phyloP scores from a whole-genome alignment of 1,140 invertebrate species.

The Megalopta genalis region DNA sequence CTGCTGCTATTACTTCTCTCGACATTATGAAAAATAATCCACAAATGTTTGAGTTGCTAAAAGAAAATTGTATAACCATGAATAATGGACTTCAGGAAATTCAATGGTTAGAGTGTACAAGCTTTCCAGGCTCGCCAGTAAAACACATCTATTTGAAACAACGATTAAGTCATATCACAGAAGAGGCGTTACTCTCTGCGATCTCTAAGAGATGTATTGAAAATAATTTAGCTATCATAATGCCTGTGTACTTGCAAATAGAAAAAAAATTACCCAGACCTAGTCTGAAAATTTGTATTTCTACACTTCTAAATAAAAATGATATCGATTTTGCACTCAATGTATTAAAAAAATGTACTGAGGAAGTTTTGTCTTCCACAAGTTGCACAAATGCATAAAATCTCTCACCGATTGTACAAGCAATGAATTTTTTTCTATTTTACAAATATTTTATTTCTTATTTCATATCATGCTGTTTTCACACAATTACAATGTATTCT shows the following conservation, averaged over 20 bases:
- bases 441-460: constrained; percentile 15
- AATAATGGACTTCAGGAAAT: constrained; percentile 75
- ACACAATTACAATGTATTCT: background rate
- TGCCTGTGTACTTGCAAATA: constrained; percentile 80
- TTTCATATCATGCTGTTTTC: background rate
- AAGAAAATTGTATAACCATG: constrained; percentile 80
- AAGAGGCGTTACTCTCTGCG: constrained; percentile 82
- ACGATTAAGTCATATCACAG: constrained; percentile 77
- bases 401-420: background rate
- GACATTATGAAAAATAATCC: constrained; percentile 87
- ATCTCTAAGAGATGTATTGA: constrained; percentile 83
- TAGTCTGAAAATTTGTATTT: constrained; percentile 82
- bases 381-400: background rate
- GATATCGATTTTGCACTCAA: constrained; percentile 79
- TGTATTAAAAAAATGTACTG: constrained; percentile 70
- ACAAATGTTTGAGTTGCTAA: constrained; percentile 82
- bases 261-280: constrained; percentile 80
- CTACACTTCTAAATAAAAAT: constrained; percentile 74
- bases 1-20: constrained; percentile 90
- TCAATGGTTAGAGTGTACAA: constrained; percentile 78
- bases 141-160: constrained; percentile 88
- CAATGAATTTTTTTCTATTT: background rate
- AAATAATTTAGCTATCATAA: constrained; percentile 81
- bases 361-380: constrained; percentile 65
- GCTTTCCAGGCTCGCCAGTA: constrained; percentile 84